phyloP scores from a whole-genome alignment of 2,797 vertebrate species.

The Labeo calbasu region DNA sequence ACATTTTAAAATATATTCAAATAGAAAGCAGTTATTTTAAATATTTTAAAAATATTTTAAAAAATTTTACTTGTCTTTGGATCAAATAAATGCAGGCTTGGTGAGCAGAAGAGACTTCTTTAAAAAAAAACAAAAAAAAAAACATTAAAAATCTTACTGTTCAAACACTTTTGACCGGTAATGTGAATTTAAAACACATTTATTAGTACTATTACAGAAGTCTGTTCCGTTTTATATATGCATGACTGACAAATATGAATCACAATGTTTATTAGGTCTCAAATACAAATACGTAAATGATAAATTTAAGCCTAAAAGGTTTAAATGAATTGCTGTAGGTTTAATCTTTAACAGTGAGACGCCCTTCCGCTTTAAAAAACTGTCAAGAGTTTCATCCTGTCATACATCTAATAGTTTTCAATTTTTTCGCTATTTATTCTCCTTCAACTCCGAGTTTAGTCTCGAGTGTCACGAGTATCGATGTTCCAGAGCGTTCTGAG shows the following conservation, averaged over 20 bases:
- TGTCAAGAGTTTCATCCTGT: background rate
- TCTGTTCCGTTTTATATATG: background rate
- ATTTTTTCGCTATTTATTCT: background rate
- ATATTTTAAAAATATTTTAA: too few species aligned
- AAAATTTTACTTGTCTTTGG: too few species aligned
- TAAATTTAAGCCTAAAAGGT: background rate
- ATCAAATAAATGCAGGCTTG: too few species aligned
- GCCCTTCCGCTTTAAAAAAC: background rate
- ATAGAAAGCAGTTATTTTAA: too few species aligned
- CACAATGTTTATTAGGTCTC: background rate
- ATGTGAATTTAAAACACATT: too few species aligned
- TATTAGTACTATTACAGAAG: background rate
- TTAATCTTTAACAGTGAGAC: background rate
- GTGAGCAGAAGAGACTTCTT: too few species aligned
- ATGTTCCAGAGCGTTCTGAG: background rate
- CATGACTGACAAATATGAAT: background rate
- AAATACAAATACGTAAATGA: background rate
- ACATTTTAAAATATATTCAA: too few species aligned
- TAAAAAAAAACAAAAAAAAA: too few species aligned
- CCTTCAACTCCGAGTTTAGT: background rate
- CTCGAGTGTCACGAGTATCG: background rate
- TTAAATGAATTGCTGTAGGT: background rate
- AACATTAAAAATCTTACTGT: too few species aligned
- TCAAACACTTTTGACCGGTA: too few species aligned
- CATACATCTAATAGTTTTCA: background rate